phyloP scores from a whole-genome alignment of 2,888 invertebrate genomes.

The Pilophorus perplexus region DNA sequence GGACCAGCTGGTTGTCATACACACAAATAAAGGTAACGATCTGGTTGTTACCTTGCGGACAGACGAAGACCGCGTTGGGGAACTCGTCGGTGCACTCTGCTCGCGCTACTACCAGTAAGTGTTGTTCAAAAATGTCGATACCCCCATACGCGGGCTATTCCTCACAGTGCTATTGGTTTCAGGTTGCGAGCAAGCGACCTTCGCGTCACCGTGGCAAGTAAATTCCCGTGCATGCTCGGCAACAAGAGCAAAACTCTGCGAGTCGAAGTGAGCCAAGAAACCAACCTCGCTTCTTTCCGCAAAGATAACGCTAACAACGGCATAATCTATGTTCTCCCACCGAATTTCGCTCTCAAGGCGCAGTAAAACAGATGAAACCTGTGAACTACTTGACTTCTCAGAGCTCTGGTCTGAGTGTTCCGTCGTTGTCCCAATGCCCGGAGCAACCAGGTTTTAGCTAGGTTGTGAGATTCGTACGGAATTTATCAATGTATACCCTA shows the following conservation, averaged over 20 bases:
- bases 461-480: too few relatives aligned
- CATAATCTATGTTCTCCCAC: constrained; percentile 57
- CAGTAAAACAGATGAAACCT: constrained; percentile 33
- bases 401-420: too few relatives aligned
- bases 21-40: constrained; percentile 84
- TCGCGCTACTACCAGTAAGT: constrained; percentile 75
- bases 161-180: too few relatives aligned
- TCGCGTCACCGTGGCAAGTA: constrained; percentile 68
- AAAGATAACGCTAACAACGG: constrained; percentile 54
- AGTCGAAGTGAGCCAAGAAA: constrained; percentile 60
- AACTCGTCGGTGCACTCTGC: constrained; percentile 77
- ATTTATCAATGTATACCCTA: too few relatives aligned
- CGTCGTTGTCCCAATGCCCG: too few relatives aligned
- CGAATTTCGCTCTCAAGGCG: constrained; percentile 49
- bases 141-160: too few relatives aligned
- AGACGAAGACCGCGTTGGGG: constrained; percentile 76
- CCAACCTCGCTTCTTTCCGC: constrained; percentile 56
- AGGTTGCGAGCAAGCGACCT: constrained; percentile 61
- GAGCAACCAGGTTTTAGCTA: too few relatives aligned
- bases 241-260: constrained; percentile 67
- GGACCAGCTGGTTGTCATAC: constrained; percentile 84
- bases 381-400: too few relatives aligned
- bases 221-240: constrained; percentile 78
- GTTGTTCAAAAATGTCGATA: too few relatives aligned
- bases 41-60: constrained; percentile 73